These are phyloP conservation scores for Pipistrellus nathusii DNA, from an alignment of 2,797 vertebrate species.

Conservation along the genomic window DNA sequence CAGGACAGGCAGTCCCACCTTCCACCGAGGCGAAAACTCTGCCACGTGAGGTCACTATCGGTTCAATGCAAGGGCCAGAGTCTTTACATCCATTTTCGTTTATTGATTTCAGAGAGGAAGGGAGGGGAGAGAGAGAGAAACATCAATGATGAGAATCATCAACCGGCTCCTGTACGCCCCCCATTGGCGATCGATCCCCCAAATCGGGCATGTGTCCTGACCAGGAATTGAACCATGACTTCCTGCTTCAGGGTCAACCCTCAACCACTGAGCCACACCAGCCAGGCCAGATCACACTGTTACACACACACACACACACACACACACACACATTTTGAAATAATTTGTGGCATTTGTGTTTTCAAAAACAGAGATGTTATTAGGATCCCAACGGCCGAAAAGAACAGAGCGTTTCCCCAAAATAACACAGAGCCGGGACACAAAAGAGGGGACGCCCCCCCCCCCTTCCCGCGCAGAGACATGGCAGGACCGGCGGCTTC, in stretches of 20 bases:
- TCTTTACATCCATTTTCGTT: background rate
- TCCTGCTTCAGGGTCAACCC: too few relatives aligned
- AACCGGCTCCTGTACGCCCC: too few relatives aligned
- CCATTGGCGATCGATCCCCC: too few relatives aligned
- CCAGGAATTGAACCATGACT: too few relatives aligned
- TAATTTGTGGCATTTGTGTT: background rate
- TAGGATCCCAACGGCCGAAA: background rate
- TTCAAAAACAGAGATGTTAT: background rate
- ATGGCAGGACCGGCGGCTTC: rapidly evolving
- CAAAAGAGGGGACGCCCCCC: too few relatives aligned
- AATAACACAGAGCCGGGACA: background rate
- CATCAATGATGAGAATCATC: too few relatives aligned
- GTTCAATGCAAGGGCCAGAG: background rate
- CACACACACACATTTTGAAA: background rate
- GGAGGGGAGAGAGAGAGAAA: too few relatives aligned
- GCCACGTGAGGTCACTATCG: background rate
- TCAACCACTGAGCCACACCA: too few relatives aligned
- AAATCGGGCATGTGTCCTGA: too few relatives aligned
- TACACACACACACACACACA: too few relatives aligned
- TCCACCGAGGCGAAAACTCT: background rate
- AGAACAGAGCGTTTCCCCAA: background rate
- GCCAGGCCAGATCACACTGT: background rate
- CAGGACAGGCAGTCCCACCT: rapidly evolving
- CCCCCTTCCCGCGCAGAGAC: background rate
- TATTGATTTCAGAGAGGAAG: too few relatives aligned